A percentile compares a stretch with the other conserved stretches of the same genome.
phyloP scores from a whole-genome alignment of 2,888 invertebrate species.

The Sabatieria punctata region DNA sequence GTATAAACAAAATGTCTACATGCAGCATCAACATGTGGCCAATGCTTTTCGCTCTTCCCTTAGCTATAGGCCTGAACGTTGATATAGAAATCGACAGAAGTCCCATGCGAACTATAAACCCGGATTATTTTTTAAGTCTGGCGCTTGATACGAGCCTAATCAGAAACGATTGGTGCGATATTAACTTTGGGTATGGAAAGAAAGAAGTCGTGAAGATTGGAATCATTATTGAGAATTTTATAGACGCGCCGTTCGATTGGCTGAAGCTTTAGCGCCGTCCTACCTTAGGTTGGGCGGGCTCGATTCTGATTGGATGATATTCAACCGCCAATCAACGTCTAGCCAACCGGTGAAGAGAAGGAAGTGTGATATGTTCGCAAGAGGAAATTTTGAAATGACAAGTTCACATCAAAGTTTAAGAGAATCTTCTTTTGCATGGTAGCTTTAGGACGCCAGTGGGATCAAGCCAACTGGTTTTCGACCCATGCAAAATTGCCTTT shows the following conservation, averaged over 20 bases:
- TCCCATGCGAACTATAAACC: too few relatives aligned
- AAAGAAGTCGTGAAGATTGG: too few relatives aligned
- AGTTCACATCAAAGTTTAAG: not conserved
- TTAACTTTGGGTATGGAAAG: not conserved
- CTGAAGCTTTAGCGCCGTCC: not conserved
- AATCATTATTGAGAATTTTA: too few relatives aligned
- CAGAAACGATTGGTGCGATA: not conserved
- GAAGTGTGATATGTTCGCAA: not conserved
- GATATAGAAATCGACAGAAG: too few relatives aligned
- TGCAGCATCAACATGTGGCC: too few relatives aligned
- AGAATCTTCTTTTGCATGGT: not conserved
- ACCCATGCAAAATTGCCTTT: not conserved
- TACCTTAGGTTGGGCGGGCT: conserved; percentile 6
- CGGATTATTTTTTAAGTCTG: not conserved
- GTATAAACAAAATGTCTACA: too few relatives aligned
- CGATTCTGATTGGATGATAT: conserved; percentile 3
- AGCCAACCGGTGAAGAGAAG: too few relatives aligned
- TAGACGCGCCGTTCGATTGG: not conserved
- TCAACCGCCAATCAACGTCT: too few relatives aligned
- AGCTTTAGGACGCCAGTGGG: not conserved
- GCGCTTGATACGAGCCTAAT: not conserved
- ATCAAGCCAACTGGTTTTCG: conserved; percentile 1
- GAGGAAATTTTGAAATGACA: not conserved
- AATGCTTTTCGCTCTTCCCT: too few relatives aligned
- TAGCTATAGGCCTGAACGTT: too few relatives aligned